These are phyloP conservation scores for Neodiprion lecontei DNA, from an alignment of 1,140 invertebrate species.

Conservation along the genomic window DNA sequence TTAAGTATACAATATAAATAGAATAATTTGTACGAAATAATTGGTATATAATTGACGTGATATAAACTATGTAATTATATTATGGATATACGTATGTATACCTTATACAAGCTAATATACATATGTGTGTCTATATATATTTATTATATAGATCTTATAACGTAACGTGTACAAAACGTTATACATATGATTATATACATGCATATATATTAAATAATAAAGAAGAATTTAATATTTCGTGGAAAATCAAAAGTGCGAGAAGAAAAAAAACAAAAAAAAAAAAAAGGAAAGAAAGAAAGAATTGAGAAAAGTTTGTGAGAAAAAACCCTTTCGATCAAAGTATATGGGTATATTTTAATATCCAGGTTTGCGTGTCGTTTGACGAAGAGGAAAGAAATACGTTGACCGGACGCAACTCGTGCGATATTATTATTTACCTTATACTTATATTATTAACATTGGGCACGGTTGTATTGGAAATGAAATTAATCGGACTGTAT, in stretches of 20 bases:
- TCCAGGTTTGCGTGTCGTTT: background rate
- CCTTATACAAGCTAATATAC: background rate
- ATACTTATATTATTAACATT: background rate
- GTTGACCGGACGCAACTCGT: too few species aligned
- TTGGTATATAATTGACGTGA: background rate
- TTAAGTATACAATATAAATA: slow-evolving; percentile 1
- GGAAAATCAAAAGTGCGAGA: background rate
- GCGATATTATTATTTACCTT: too few species aligned
- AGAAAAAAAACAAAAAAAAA: background rate
- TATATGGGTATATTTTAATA: background rate
- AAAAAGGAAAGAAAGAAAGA: slow-evolving; percentile 6
- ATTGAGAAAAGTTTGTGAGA: background rate
- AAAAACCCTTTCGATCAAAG: background rate
- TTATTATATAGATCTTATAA: background rate
- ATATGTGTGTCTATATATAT: background rate
- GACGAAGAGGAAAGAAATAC: background rate
- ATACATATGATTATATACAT: slow-evolving; percentile 5
- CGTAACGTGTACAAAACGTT: background rate
- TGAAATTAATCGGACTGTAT: background rate
- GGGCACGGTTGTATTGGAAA: background rate
- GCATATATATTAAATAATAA: background rate
- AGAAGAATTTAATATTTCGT: background rate
- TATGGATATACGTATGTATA: slow-evolving; percentile 2
- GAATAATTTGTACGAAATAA: background rate
- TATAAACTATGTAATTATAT: background rate